Percentiles rank a stretch among this genome's conserved stretches.
phyloP scores from a whole-genome alignment of 1,140 invertebrate species.

The Cherax destructor region DNA sequence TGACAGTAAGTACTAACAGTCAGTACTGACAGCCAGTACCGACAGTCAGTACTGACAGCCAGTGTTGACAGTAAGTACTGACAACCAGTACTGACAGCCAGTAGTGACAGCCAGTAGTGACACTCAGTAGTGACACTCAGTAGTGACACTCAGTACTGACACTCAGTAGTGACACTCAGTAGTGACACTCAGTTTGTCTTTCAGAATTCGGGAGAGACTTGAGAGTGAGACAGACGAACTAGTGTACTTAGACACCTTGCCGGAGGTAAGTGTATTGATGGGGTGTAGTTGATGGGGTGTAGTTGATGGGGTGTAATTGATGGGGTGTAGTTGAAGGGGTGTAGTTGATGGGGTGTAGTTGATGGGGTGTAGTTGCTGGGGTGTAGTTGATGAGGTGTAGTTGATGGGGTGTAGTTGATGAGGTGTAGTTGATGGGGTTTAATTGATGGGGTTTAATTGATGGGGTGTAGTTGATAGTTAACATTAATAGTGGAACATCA shows the following conservation, averaged over 20 bases:
- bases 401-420: background rate
- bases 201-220: conserved; percentile 70
- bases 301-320: background rate
- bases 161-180: too few relatives aligned
- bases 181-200: background rate
- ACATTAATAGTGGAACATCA: too few relatives aligned
- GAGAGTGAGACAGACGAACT: conserved; percentile 83
- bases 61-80: too few relatives aligned
- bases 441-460: too few relatives aligned
- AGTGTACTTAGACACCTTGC: conserved; percentile 91
- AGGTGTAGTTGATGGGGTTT: background rate
- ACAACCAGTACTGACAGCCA: too few relatives aligned
- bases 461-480: too few relatives aligned
- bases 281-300: background rate
- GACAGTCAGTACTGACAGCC: too few relatives aligned
- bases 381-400: background rate
- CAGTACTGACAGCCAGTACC: too few relatives aligned
- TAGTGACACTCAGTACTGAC: too few relatives aligned
- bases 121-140: too few relatives aligned
- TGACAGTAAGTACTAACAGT: too few relatives aligned
- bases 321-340: background rate
- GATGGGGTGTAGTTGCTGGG: background rate
- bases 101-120: too few relatives aligned
- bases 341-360: background rate
- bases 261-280: conserved; percentile 82